Base-by-base conservation (phyloP, 2,888 invertebrate species). In the Gymnoscelis rufifasciata region DNA sequence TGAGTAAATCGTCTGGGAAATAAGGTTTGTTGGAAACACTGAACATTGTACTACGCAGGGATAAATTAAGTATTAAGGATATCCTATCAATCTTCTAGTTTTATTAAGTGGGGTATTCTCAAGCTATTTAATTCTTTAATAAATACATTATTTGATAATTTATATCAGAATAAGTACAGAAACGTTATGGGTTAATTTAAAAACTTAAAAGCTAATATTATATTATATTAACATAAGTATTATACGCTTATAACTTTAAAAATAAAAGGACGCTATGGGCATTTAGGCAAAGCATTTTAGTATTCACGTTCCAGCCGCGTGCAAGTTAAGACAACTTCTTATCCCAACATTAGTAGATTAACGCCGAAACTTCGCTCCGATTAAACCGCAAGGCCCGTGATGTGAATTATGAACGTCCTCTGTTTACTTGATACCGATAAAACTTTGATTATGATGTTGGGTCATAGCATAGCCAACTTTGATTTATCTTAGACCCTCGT, bases 291-390 rank as follows among this genome's bases (percentile, higher is more conserved):
- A 26, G 13, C 7, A 46, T 48, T 48, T 43, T 47, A 28, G 29
- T 40, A 43, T 40, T 40, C 38, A 19, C 27, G 31, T 38, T 19
- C 37, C 27, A 38, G 36, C 27, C 38, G 44, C 45, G 46, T 45
- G 29, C 44, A 29, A 44, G 38, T 33, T 26, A 30, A 12, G 13
- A 15, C 12, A 51, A 51, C 39, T 49, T 51, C 46, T 48, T 48
- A 45, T 47, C 41, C 71, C 54, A 67, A 71, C 68, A 73, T 76
- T 71, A 74, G 68, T 64, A 74, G 71, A 75, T 78, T 78, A 76
- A 66, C 68, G 64, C 51, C 56, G 51, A 67, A 78, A 81, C 63
- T 78, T 79, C 64, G 54, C 57, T 63, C 65, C 73, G 72, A 75
- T 74, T 74, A 73, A 74, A 70, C 71, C 75, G 58, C 71, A 59